Conservation (phyloP, 2,888 invertebrate genomes). For the Trimorus sp. region DNA sequence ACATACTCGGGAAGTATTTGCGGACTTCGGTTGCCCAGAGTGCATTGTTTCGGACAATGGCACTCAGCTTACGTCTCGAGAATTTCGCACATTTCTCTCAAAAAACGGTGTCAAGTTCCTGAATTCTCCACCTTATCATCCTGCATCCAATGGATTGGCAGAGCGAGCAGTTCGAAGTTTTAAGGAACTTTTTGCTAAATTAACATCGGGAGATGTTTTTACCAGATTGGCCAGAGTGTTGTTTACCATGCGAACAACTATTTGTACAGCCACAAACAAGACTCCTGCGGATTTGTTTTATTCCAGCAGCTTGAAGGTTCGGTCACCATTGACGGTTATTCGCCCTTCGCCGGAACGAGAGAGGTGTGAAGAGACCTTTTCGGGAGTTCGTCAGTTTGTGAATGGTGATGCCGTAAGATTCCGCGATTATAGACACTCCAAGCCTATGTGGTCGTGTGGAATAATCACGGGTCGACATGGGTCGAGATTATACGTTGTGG, state of each 20-base stretch:
- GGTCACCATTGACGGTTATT: too few relatives aligned
- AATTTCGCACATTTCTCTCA: neutral
- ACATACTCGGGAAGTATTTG: neutral
- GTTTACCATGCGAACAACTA: neutral
- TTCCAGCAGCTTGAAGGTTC: too few relatives aligned
- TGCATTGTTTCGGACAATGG: slow-evolving; percentile 5
- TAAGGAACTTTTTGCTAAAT: neutral
- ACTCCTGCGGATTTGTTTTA: too few relatives aligned
- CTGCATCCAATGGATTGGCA: neutral
- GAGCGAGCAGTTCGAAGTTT: too few relatives aligned
- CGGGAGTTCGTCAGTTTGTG: too few relatives aligned
- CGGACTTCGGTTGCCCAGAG: neutral
- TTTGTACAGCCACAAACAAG: neutral
- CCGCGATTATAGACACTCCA: too few relatives aligned
- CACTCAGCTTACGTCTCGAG: neutral
- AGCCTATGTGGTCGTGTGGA: too few relatives aligned
- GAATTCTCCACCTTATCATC: neutral
- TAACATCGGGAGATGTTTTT: neutral
- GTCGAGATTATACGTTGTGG: too few relatives aligned
- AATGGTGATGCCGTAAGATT: too few relatives aligned
- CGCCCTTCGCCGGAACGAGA: too few relatives aligned
- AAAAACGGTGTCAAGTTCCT: neutral
- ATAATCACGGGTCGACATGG: too few relatives aligned
- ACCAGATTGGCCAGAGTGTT: neutral
- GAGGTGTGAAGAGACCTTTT: too few relatives aligned